phyloP scores from a whole-genome alignment of 2,113 vertebrate species.

The Baryphthengus martii region DNA sequence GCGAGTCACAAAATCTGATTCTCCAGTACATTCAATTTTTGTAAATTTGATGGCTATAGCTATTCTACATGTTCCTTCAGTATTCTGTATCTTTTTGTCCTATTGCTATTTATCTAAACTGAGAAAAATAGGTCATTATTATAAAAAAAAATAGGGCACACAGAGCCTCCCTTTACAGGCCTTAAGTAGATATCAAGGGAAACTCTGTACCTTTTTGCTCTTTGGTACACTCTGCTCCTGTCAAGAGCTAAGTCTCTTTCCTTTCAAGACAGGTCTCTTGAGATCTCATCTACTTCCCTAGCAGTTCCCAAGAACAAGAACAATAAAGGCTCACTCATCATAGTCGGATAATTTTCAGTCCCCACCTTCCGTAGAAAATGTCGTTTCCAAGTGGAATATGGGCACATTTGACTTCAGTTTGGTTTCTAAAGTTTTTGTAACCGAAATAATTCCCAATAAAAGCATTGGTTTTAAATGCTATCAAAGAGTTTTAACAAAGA shows the following conservation, averaged over 20 bases:
- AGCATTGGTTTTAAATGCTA: not conserved
- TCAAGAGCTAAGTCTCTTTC: not conserved
- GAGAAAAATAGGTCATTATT: not conserved
- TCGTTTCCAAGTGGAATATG: not conserved
- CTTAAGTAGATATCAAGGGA: not conserved
- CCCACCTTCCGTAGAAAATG: not conserved
- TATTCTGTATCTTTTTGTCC: not conserved
- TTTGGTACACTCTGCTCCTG: not conserved
- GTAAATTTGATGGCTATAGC: not conserved
- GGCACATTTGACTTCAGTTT: not conserved
- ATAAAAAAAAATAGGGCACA: not conserved
- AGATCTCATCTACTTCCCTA: conserved; percentile 28
- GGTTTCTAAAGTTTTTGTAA: not conserved
- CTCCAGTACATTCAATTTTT: not conserved
- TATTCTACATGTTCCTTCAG: not conserved
- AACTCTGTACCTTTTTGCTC: not conserved
- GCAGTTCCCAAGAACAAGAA: not conserved
- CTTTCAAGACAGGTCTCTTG: conserved; percentile 15
- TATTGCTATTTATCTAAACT: not conserved
- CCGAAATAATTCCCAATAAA: not conserved
- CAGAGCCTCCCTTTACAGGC: not conserved
- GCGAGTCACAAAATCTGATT: not conserved
- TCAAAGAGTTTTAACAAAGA: not conserved
- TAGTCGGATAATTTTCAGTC: not conserved
- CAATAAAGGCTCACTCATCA: not conserved